phyloP scores from a whole-genome alignment of 2,797 vertebrate genomes.

The Molossus alvarezi region DNA sequence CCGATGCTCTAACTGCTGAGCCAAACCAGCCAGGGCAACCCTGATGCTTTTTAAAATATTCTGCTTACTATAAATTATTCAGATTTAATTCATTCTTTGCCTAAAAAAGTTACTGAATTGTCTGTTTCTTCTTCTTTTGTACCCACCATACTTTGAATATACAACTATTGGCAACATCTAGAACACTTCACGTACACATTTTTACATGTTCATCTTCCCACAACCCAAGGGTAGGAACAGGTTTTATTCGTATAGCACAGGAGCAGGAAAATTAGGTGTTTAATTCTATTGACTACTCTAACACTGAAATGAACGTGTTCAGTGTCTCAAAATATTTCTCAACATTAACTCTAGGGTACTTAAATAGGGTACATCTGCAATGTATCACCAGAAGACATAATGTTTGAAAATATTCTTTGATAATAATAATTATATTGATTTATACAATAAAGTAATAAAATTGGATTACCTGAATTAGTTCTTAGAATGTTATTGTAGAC shows the following conservation, averaged over 20 bases:
- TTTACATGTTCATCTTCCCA: constrained; percentile 3
- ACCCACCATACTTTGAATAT: not conserved
- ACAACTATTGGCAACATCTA: not conserved
- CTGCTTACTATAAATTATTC: not conserved
- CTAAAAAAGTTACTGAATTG: not conserved
- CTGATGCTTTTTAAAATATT: constrained; percentile 2
- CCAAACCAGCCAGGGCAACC: not conserved
- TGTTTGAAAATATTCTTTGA: constrained; percentile 86
- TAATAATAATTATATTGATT: constrained; percentile 87
- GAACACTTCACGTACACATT: not conserved
- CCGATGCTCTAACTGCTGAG: no score
- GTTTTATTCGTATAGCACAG: not conserved
- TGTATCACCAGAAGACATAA: constrained; percentile 84
- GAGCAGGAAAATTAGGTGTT: not conserved
- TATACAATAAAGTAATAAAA: constrained; percentile 87
- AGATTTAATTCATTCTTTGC: constrained; percentile 38
- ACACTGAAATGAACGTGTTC: constrained; percentile 72
- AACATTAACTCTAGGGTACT: constrained; percentile 80
- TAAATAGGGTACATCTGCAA: constrained; percentile 84
- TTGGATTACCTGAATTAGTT: constrained; percentile 87
- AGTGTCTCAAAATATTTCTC: constrained; percentile 81
- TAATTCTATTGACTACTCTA: constrained; percentile 73
- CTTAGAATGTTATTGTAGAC: constrained; percentile 80
- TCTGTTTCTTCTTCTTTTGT: not conserved
- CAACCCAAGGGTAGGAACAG: not conserved